Base-by-base conservation (phyloP, 2,797 vertebrate species). In the Myripristis jacobus region DNA sequence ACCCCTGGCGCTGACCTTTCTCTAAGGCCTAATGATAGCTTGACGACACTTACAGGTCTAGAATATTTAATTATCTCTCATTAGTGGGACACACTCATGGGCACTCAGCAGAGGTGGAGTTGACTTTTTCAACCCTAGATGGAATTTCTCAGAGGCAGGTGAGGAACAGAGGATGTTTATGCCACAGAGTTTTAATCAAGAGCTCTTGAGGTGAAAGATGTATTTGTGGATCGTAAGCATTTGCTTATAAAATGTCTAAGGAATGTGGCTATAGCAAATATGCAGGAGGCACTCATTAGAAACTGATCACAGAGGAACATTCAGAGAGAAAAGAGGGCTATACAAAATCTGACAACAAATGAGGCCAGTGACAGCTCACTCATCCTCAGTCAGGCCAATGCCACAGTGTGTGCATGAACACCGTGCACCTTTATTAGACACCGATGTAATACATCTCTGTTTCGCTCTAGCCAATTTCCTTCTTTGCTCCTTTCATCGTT, bases 1-100 rank as follows among this genome's bases (percentile, higher is more conserved):
- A 82, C 81, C 87, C 70, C 71, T 58, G 63, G 76, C 1, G 80
- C 43, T 90, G 83, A 89, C 87, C 87, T 92, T 92, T 87, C 73
- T 56, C 29, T 11, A 2, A 56, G 3, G 12, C 60, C 70, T 83
- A 76, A 88, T 83, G 53, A 80, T 38, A 56, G 29, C 47, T 70
- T 22, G n/a, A 76, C n/a, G 0, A 77, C 64, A 24, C 53, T 75
- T 44, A 46, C 24, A 67, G 70, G 58, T 53, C 8, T 52, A 24
- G 62, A 81, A 87, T 84, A 73, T 72, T 68, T 80, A 79, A 81
- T 88, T 78, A 38, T 61, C 44, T 56, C 83, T 88, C 63, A 85
- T 91, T 90, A 90, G 63, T 6, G 0, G 16, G 43, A 60, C 46
- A 64, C 18, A 48, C 24, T 8, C 15, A 3, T 8, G 29, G 11